Evolutionary conservation across 2,888 invertebrate species (phyloP), one percentile per base, ranked within the genome.

Genomic region (Theretra japonica): DNA sequence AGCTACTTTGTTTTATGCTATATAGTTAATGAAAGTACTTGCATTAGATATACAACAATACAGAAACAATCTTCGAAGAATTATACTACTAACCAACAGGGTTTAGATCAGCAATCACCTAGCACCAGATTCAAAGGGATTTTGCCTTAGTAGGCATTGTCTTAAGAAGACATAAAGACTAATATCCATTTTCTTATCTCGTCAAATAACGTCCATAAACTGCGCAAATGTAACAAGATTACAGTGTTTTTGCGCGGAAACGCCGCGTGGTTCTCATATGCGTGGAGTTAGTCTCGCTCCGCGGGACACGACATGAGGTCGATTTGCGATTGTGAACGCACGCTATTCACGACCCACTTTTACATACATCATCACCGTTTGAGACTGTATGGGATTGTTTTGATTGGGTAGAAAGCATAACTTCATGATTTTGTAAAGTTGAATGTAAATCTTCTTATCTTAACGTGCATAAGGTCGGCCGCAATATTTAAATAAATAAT

Each of bases 401-500:
- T 65, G 48, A 65, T 23, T 21, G 50, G 19, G 2, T 65, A 65
- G 65, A 65, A 65, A 65, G 65, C 65, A 65, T 65, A 17, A 65
- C 23, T 17, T 8, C 11, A 17, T n/a, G 2, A 28, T 5, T 28
- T 28, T n/a, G 23, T 57, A 57, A 57, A 57, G 8, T 28, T 57
- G 23, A 21, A 23, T 57, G 11, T 41, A 41, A 15, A 11, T 33
- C 41, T 41, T 3, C 11, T 11, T 3, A 41, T 41, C 11, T 11
- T 11, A 41, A 11, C 15, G 41, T 41, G 2, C 41, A 11, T 41
- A 15, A 3, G 3, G 41, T 28, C 5, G 28, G 28, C 28, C 28
- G 28, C 28, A 28, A 28, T 2, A 28, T 28, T n/a, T n/a, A n/a
- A n/a, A n/a, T n/a, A n/a, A n/a, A n/a, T n/a, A n/a, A n/a, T n/a